Evolutionary conservation across 2,797 vertebrate species (phyloP).

Genomic region (Galagoides demidoff): DNA sequence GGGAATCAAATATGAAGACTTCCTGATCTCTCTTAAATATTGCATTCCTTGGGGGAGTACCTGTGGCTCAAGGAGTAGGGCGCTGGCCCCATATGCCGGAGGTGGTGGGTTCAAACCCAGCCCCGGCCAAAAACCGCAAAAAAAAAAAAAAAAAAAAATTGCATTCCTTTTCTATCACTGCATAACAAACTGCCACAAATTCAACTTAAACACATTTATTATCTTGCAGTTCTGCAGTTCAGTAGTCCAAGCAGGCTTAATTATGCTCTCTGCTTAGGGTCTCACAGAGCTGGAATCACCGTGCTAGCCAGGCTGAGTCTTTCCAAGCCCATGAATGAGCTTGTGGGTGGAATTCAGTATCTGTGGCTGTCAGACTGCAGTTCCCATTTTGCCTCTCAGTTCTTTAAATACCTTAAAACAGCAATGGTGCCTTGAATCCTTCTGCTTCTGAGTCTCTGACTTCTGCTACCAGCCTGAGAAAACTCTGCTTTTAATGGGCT

Average conservation of each 20-base stretch:
- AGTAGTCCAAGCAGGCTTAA: neutral
- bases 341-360: neutral
- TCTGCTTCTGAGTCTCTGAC: neutral
- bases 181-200: neutral
- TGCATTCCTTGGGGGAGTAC: neutral
- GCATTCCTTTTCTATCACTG: neutral
- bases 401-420: neutral
- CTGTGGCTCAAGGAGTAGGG: no score
- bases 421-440: neutral
- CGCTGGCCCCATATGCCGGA: no score
- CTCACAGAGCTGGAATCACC: neutral
- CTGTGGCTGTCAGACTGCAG: neutral
- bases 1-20: neutral
- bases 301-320: neutral
- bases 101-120: no score
- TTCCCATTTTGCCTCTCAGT: neutral
- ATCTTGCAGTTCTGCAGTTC: neutral
- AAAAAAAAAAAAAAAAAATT: no score
- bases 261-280: neutral
- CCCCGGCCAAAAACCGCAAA: no score
- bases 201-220: neutral
- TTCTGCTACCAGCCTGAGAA: conserved; percentile 9
- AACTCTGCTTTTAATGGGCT: neutral
- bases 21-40: neutral
- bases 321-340: neutral